These are phyloP conservation scores for Alexandromys oeconomus DNA, from an alignment of 2,797 vertebrate species.

Conservation along the genomic window DNA sequence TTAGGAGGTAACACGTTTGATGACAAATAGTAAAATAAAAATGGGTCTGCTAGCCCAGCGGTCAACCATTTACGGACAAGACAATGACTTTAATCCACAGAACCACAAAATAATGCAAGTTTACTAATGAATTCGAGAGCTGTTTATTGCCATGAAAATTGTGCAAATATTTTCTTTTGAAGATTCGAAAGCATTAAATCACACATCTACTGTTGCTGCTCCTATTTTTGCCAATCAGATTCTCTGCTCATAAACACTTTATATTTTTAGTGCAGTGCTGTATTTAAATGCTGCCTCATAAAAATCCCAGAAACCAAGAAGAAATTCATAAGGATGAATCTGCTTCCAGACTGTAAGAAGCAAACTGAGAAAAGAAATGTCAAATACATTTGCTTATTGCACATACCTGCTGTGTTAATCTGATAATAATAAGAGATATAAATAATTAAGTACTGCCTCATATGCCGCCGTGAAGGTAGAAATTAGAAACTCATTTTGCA, in stretches of 20 bases:
- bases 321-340: slow-evolving; percentile 53
- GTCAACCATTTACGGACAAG: not conserved
- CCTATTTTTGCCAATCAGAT: not conserved
- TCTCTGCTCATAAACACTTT: not conserved
- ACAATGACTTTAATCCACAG: not conserved
- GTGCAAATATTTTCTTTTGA: slow-evolving; percentile 45
- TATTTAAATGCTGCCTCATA: slow-evolving; percentile 16
- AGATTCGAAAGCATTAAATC: not conserved
- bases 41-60: not conserved
- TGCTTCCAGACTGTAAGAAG: slow-evolving; percentile 50
- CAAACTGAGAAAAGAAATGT: slow-evolving; percentile 7
- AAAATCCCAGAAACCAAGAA: slow-evolving; percentile 47
- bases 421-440: slow-evolving; percentile 72
- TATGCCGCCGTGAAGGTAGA: slow-evolving; percentile 62
- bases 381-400: slow-evolving; percentile 73
- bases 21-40: slow-evolving; percentile 44
- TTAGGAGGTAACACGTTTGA: slow-evolving; percentile 28
- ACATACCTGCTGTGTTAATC: slow-evolving; percentile 72
- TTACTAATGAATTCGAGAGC: slow-evolving; percentile 14
- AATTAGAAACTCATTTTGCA: slow-evolving; percentile 59
- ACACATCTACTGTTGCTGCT: not conserved
- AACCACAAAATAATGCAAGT: not conserved
- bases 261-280: not conserved
- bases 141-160: slow-evolving; percentile 17
- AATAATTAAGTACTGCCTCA: slow-evolving; percentile 73